Conservation (phyloP, 2,888 invertebrate species). For the Drosophila niveifrons region DNA sequence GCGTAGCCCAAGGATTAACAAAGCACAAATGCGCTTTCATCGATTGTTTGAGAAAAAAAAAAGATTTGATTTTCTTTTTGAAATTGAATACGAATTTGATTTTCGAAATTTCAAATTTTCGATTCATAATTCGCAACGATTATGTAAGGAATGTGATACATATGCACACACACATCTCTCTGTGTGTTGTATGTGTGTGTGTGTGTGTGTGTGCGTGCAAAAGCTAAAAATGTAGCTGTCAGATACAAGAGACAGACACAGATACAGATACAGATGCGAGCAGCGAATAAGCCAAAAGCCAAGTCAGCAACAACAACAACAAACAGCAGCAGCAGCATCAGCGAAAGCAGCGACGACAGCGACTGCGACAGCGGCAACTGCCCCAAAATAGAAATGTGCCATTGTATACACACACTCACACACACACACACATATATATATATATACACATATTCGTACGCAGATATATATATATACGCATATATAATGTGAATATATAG, state of each 20-base stretch:
- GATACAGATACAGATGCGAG: not conserved
- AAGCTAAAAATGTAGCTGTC: conserved; percentile 61
- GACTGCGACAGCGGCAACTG: conserved; percentile 28
- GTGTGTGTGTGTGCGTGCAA: conserved; percentile 48
- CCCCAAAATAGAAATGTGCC: conserved; percentile 66
- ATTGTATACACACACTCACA: conserved; percentile 42
- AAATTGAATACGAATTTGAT: conserved; percentile 16
- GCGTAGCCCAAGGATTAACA: conserved; percentile 20
- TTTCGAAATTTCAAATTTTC: not conserved
- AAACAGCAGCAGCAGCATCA: too few species aligned
- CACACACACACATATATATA: conserved; percentile 17
- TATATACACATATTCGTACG: conserved; percentile 5
- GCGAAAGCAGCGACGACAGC: conserved; percentile 9
- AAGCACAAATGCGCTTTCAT: not conserved
- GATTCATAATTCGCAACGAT: conserved; percentile 41
- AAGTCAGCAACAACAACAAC: conserved; percentile 21
- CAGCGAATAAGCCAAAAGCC: conserved; percentile 37
- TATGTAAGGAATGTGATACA: conserved; percentile 63
- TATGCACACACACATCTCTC: conserved; percentile 8
- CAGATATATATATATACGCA: conserved; percentile 3
- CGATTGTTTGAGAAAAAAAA: too few species aligned
- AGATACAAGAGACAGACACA: conserved; percentile 43
- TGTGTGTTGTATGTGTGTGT: conserved; percentile 47
- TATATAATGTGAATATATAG: conserved; percentile 14
- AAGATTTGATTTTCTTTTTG: conserved; percentile 14